These are phyloP conservation scores for Scaptomyza polygonia DNA, from an alignment of 2,888 invertebrate genomes.

Conservation along the genomic window DNA sequence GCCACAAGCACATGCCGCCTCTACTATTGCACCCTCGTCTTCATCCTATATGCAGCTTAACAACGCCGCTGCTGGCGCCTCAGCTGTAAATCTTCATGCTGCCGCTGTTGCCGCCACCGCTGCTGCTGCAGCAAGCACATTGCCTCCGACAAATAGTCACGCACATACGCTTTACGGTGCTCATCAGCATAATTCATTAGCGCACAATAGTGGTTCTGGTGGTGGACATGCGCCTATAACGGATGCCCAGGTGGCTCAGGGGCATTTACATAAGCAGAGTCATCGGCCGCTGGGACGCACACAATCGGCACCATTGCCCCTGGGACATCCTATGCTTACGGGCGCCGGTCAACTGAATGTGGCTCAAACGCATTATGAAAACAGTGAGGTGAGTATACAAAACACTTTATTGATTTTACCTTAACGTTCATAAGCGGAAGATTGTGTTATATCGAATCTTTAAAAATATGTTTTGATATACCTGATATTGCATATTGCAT, in stretches of 20 bases:
- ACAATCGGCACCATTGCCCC: constrained; percentile 95
- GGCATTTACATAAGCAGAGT: constrained; percentile 89
- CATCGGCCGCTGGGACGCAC: constrained; percentile 95
- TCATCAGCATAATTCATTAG: constrained; percentile 37
- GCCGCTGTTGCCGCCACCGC: constrained; percentile 46
- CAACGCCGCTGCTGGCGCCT: constrained; percentile 45
- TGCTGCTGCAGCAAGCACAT: constrained; percentile 81
- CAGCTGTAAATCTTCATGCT: constrained; percentile 40
- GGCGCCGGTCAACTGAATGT: constrained; percentile 83
- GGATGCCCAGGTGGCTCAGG: constrained; percentile 88
- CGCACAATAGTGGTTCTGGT: constrained; percentile 5
- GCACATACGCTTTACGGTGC: constrained; percentile 46
- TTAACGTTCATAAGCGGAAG: too few species aligned
- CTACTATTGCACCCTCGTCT: constrained; percentile 72
- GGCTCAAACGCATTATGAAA: constrained; percentile 84
- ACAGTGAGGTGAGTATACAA: constrained; percentile 82
- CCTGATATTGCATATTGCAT: too few species aligned
- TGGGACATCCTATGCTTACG: constrained; percentile 94
- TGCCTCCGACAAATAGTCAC: constrained; percentile 81
- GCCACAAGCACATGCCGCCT: constrained; percentile 83
- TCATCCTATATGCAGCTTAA: constrained; percentile 66
- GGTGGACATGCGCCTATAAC: constrained; percentile 85
- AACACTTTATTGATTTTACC: background rate
- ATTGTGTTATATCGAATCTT: too few species aligned
- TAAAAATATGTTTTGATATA: too few species aligned